Evolutionary conservation across 2,797 vertebrate species (phyloP).

Genomic region (Fratercula arctica): DNA sequence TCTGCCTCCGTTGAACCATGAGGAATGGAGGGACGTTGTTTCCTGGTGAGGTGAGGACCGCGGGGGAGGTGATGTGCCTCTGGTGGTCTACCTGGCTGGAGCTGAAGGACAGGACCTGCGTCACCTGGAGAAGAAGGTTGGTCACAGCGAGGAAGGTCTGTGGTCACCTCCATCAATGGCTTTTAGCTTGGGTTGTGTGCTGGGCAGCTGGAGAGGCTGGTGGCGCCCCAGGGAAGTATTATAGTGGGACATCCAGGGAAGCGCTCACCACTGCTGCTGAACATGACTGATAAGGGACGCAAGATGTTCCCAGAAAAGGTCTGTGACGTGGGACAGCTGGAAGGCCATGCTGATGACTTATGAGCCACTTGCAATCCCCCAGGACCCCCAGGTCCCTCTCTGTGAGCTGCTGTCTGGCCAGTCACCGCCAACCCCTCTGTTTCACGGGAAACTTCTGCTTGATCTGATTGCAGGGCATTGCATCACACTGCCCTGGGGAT

Average conservation of each 20-base stretch:
- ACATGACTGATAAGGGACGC: fast-evolving
- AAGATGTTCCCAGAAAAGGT: not conserved
- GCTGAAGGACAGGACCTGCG: not conserved
- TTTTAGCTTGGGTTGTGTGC: not conserved
- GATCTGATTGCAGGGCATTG: not conserved
- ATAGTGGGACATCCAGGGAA: fast-evolving
- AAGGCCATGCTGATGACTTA: fast-evolving
- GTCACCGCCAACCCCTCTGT: not conserved
- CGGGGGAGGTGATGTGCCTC: fast-evolving
- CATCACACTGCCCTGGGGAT: not conserved
- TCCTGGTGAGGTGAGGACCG: not conserved
- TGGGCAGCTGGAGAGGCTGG: not conserved
- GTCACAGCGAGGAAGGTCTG: no score
- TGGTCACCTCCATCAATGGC: not conserved
- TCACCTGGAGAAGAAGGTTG: not conserved
- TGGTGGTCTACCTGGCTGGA: not conserved
- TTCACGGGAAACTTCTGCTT: not conserved
- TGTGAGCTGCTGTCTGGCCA: not conserved
- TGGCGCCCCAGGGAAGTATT: not conserved
- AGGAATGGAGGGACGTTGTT: fast-evolving
- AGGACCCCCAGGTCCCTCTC: not conserved
- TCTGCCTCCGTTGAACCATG: fast-evolving
- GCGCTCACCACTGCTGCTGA: not conserved
- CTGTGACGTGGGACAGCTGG: not conserved
- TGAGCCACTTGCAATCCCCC: not conserved